Conservation (phyloP, 2,113 vertebrate species). For the Sula dactylatra region DNA sequence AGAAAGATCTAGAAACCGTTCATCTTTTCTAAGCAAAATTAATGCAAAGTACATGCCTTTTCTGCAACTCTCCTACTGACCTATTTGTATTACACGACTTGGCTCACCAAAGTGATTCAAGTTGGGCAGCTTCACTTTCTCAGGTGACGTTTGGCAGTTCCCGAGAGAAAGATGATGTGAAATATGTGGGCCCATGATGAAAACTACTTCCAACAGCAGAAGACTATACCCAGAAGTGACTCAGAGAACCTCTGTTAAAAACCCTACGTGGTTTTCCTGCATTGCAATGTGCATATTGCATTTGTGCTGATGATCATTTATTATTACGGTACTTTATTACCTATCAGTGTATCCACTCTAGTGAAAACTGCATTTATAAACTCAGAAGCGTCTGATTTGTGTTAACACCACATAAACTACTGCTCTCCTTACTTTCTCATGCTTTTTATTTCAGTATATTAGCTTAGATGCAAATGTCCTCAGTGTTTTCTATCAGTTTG, state of each 20-base stretch:
- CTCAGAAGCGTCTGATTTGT: background rate
- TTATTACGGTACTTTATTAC: background rate
- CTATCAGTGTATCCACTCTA: background rate
- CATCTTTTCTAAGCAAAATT: background rate
- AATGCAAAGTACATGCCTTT: background rate
- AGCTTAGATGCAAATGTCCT: background rate
- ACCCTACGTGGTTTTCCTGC: rapidly evolving
- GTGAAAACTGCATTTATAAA: background rate
- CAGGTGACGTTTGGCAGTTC: background rate
- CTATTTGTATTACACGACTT: rapidly evolving
- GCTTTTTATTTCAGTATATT: background rate
- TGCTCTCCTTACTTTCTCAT: background rate
- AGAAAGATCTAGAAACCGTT: background rate
- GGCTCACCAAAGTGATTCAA: background rate
- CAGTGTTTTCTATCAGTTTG: background rate
- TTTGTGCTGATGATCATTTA: background rate
- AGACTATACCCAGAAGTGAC: background rate
- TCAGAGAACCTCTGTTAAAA: background rate
- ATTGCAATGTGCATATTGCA: background rate
- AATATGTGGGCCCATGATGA: rapidly evolving
- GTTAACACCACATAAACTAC: background rate
- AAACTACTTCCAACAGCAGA: background rate
- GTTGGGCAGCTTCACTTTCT: background rate
- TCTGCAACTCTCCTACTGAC: background rate
- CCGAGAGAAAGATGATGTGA: background rate